Conservation (phyloP, 2,113 vertebrate species). For the Litocranius walleri region DNA sequence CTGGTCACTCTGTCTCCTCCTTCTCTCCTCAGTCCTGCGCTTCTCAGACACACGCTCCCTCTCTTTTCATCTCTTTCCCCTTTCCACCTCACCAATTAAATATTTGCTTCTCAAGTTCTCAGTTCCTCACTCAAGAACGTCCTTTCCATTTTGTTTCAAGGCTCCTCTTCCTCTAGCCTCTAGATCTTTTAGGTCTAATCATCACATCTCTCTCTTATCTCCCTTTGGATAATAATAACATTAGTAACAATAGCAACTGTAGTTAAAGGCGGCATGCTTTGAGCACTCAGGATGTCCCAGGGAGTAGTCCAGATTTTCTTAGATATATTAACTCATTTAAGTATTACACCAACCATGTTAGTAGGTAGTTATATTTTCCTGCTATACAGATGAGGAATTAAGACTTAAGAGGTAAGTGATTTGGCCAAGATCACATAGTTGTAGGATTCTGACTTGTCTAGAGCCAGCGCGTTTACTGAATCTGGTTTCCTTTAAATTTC, state of each 20-base stretch:
- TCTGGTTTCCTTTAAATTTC: not conserved
- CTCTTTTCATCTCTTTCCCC: not conserved
- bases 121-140: not conserved
- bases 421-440: not conserved
- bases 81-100: not conserved
- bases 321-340: not conserved
- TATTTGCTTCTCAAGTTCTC: not conserved
- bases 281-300: not conserved
- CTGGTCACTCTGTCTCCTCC: accelerated
- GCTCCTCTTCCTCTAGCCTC: not conserved
- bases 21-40: too few species aligned
- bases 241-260: not conserved
- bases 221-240: not conserved
- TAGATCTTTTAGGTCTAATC: not conserved
- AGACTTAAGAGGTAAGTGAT: not conserved
- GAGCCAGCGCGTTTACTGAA: not conserved
- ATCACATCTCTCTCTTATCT: not conserved
- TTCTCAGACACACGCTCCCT: not conserved
- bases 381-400: not conserved
- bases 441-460: not conserved
- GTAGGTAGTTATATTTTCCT: not conserved
- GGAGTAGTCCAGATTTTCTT: not conserved
- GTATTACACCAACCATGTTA: not conserved
- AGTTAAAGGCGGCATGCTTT: not conserved
- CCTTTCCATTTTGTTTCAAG: not conserved